Evolutionary conservation across 2,113 vertebrate genomes (phyloP).

Genomic region (Ptyas mucosa): DNA sequence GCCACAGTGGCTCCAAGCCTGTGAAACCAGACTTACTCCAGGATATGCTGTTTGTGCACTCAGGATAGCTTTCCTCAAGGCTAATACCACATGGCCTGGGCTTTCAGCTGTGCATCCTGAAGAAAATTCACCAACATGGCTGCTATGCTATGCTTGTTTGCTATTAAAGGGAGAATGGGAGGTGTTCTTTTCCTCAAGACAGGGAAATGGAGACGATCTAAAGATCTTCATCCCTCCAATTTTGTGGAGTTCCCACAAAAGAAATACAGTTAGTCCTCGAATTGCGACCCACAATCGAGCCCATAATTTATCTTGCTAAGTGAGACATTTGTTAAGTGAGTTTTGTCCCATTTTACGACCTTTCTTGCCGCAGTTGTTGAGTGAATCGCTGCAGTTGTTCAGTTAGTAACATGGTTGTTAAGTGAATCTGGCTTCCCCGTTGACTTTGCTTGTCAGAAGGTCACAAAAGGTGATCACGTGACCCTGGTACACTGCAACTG

Average conservation of each 20-base stretch:
- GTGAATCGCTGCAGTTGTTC: background rate
- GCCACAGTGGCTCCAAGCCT: slow-evolving; percentile 38
- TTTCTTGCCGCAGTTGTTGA: background rate
- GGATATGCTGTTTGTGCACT: background rate
- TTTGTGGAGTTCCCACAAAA: background rate
- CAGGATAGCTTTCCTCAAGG: background rate
- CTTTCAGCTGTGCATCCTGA: background rate
- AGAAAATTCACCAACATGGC: background rate
- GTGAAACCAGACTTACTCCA: background rate
- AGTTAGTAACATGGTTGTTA: background rate
- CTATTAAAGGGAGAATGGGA: background rate
- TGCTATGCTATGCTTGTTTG: background rate
- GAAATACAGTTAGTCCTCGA: background rate
- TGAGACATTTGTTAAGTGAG: background rate
- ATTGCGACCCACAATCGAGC: background rate
- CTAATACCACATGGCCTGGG: background rate
- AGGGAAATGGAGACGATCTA: background rate
- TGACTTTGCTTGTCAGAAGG: background rate
- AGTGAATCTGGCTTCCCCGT: background rate
- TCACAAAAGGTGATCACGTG: background rate
- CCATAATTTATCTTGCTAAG: background rate
- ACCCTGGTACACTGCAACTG: background rate
- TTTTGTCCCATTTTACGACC: background rate
- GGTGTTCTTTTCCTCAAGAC: background rate
- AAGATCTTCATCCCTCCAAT: background rate